A percentile compares a stretch with the other conserved stretches of the same genome.
These are phyloP conservation scores for Vireo altiloquus DNA, from an alignment of 2,113 vertebrate species.

Conservation along the genomic window DNA sequence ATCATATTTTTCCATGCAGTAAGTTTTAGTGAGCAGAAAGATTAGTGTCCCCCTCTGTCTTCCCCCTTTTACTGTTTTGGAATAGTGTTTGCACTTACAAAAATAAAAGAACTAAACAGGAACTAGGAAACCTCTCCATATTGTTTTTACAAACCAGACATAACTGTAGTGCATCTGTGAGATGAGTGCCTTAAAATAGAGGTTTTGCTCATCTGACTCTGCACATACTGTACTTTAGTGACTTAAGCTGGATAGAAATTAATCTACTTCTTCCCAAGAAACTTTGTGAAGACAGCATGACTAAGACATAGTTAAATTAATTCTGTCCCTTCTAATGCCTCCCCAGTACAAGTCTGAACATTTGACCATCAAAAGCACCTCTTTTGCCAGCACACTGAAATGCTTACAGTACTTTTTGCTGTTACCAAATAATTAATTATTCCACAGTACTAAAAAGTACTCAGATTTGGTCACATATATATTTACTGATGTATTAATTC, in stretches of 20 bases:
- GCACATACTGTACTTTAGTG: background rate
- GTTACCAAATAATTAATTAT: background rate
- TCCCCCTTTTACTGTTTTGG: background rate
- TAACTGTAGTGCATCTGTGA: background rate
- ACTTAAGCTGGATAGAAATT: background rate
- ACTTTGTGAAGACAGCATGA: background rate
- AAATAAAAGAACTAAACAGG: background rate
- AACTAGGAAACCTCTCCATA: background rate
- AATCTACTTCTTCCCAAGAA: background rate
- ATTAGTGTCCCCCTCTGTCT: background rate
- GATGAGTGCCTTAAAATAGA: background rate
- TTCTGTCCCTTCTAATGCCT: background rate
- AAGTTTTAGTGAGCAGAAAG: background rate
- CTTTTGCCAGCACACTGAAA: background rate
- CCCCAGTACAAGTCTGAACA: background rate
- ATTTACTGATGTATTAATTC: background rate
- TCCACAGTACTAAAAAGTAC: background rate
- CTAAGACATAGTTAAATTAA: background rate
- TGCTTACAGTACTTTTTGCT: background rate
- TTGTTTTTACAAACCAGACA: background rate
- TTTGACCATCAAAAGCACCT: background rate
- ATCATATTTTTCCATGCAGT: background rate
- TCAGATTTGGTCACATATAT: background rate
- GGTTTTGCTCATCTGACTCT: background rate
- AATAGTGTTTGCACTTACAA: background rate